These are phyloP conservation scores for Erpetoichthys calabaricus DNA, from an alignment of 2,797 vertebrate species.

Conservation along the genomic window DNA sequence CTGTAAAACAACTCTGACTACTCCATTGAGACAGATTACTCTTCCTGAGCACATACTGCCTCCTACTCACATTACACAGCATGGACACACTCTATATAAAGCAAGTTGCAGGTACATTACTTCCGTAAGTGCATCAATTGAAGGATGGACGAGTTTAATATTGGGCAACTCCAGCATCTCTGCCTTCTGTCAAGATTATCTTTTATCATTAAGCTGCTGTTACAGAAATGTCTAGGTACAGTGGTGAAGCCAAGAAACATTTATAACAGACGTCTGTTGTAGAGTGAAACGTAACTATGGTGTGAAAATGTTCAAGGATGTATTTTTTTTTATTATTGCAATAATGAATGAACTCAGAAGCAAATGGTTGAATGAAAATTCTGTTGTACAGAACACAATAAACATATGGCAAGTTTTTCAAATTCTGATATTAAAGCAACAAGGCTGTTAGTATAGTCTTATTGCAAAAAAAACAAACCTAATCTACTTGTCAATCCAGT, in stretches of 20 bases:
- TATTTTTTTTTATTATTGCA: too few species aligned
- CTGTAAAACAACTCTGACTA: neutral
- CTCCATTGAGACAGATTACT: neutral
- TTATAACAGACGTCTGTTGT: too few species aligned
- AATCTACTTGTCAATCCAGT: too few species aligned
- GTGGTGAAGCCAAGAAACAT: neutral
- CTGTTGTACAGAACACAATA: too few species aligned
- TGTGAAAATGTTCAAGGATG: too few species aligned
- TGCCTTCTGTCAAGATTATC: constrained; percentile 2
- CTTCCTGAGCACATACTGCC: neutral
- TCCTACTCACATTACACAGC: neutral
- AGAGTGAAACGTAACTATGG: too few species aligned
- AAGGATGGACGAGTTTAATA: constrained; percentile 8
- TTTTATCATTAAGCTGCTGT: constrained; percentile 4
- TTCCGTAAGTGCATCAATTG: constrained; percentile 1
- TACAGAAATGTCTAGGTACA: neutral
- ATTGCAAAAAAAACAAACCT: too few species aligned
- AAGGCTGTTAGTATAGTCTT: too few species aligned
- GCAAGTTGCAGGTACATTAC: constrained; percentile 5
- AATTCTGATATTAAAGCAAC: too few species aligned
- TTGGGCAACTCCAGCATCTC: constrained; percentile 1
- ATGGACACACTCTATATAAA: neutral
- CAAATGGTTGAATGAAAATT: too few species aligned
- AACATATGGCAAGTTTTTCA: too few species aligned
- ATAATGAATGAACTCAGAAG: too few species aligned